Conservation (phyloP, 1,140 invertebrate genomes). For the Monomorium pharaonis region DNA sequence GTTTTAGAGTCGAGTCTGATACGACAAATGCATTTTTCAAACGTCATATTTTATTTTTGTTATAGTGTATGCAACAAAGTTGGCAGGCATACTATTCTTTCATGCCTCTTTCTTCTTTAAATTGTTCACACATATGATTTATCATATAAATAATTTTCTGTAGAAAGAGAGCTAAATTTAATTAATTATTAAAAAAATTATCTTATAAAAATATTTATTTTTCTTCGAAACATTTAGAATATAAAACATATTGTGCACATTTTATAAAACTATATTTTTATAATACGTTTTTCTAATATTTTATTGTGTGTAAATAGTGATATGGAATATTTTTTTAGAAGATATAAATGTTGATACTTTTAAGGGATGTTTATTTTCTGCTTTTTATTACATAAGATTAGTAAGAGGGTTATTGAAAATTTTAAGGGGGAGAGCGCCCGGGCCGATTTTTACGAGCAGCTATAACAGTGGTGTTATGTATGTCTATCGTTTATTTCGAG, state of each 20-base stretch:
- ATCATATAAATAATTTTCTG: neutral
- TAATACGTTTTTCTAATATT: too few relatives aligned
- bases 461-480: constrained; percentile 1
- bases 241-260: neutral
- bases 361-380: neutral
- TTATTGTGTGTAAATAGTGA: neutral
- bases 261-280: too few relatives aligned
- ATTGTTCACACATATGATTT: neutral
- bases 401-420: constrained; percentile 9
- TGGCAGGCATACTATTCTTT: neutral
- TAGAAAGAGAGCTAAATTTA: neutral
- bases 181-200: neutral
- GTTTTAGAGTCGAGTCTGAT: constrained; percentile 3
- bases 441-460: constrained; percentile 36
- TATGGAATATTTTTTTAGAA: neutral
- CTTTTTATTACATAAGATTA: neutral
- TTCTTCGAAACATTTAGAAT: neutral
- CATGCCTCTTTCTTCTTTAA: neutral
- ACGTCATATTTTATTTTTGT: neutral
- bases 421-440: neutral
- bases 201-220: neutral
- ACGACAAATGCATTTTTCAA: constrained; percentile 40
- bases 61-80: neutral
- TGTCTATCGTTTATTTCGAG: neutral
- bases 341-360: neutral